Evolutionary conservation across 37 sponge, comb jelly and placozoan species (phyloP).

Genomic region (Eunapius fragilis): DNA sequence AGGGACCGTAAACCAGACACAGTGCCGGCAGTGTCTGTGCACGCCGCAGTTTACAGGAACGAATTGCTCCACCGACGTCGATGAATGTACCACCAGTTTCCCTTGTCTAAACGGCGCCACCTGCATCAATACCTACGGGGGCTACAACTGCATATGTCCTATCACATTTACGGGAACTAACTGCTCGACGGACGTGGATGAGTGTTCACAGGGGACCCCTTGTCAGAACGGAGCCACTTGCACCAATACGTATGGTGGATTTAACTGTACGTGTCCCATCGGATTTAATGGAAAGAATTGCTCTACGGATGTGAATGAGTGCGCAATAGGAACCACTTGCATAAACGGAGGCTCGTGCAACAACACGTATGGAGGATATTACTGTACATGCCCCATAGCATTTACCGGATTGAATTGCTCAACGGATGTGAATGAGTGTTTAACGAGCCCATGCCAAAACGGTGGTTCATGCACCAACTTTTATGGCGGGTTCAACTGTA

Average conservation of each 20-base stretch:
- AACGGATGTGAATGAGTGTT: not conserved
- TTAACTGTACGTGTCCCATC: constrained; percentile 48
- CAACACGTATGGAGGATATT: constrained; percentile 4
- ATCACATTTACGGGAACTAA: constrained; percentile 48
- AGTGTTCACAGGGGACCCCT: constrained; percentile 39
- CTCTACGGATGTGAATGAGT: constrained; percentile 20
- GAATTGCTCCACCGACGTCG: constrained; percentile 1
- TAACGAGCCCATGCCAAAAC: constrained; percentile 76
- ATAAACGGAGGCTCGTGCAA: constrained; percentile 19
- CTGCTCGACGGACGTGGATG: constrained; percentile 65
- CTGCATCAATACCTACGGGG: not conserved
- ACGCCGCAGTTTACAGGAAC: constrained; percentile 30
- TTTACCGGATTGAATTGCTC: constrained; percentile 27
- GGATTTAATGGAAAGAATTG: constrained; percentile 61
- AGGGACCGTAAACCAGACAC: not conserved
- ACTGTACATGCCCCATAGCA: constrained; percentile 17
- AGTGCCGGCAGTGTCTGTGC: constrained; percentile 8
- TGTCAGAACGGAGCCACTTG: constrained; percentile 74
- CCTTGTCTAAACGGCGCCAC: constrained; percentile 36
- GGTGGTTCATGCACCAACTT: constrained; percentile 75
- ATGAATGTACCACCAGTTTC: not conserved
- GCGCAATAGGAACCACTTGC: constrained; percentile 5
- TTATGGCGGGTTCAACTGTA: constrained; percentile 50
- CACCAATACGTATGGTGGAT: constrained; percentile 13
- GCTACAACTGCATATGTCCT: constrained; percentile 18